Evolutionary conservation across 2,888 invertebrate genomes (phyloP), one percentile per base, ranked within the genome.

Genomic region (Dyspetes luteomarginatus): DNA sequence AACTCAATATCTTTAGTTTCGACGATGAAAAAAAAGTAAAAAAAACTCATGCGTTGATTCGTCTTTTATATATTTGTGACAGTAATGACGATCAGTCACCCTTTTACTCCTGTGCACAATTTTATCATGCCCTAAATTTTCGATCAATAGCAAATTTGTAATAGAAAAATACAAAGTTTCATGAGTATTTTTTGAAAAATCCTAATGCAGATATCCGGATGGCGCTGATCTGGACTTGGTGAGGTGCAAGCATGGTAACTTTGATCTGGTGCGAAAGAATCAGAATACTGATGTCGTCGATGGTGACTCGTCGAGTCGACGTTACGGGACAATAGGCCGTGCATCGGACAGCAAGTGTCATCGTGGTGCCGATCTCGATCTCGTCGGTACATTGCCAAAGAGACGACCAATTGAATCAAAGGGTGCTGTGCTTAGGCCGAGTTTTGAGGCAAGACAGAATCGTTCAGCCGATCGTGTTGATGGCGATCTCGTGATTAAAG

Each of bases 351-450:
- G 75, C 74, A 86, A 60, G 72, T 87, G 83, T 72, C 87, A 89
- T 45, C 86, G 86, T 3, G 86, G 88, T 71, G 85, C 88, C 24
- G 88, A 90, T 78, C 85, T 89, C 58, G 90, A 90, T 80, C 85
- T 90, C 45, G 89, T 90, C 56, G 90, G 88, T 45, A 89, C 90
- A 7, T 72, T 91, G 72, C 89, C 91, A 55, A 90, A 89, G 68
- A 87, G 89, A 74, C 84, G 88, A 78, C 85, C 65, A 5, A 81
- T 76, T 36, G 82, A 88, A 48, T 84, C 26, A 12, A 55, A 78
- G n/a, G 82, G 78, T 24, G 79, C 73, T 5, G 77, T 76, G 26
- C 80, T 77, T 15, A 56, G 77, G 7, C 80, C 62, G 50, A 68
- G 56, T 50, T 56, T 65, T 19, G 75, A 80, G 52, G 41, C 75